Base-by-base conservation (phyloP, 2,113 vertebrate genomes). In the Deroptyus accipitrinus region DNA sequence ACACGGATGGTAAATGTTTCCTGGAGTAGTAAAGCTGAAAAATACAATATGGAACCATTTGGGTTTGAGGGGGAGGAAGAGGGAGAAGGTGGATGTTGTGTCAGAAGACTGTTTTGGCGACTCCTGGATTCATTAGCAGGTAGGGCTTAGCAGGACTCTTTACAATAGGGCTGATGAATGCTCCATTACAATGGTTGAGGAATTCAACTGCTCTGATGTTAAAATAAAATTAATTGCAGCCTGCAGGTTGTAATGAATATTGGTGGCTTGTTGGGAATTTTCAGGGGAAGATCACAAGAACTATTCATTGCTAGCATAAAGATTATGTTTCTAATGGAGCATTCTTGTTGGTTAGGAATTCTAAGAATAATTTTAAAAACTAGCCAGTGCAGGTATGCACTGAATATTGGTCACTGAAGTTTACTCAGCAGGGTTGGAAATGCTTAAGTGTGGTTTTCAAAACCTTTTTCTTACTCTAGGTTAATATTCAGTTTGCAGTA, bases 1-100 rank as follows among this genome's bases (percentile, higher is more conserved):
- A 13, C 5, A 1, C 1, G 1, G 6, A 3, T 24, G 41, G 52
- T 72, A 88, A 49, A 51, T 1, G 0, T 35, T 77, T 59, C 46
- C 42, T 87, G 35, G 37, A 69, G 25, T 39, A 74, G 22, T 44
- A 67, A 69, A 61, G 15, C 41, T 88, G 68, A n/a, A 63, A 67
- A 83, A 46, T 63, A 33, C 4, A 49, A 16, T 23, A 33, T 6
- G 5, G 23, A 86, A 81, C 28, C 23, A n/a, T 35, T 61, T 86
- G 83, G 48, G 70, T 76, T 68, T 62, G 59, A 7, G 6, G 22
- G 11, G 48, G 9, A 69, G 35, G 44, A 52, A n/a, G 30, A 75
- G 31, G 31, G 30, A 79, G 67, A 31, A 41, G 35, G 46, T 82
- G 46, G 42, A 2, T 57, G 33, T 49, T 87, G 31, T 35, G 14